Base-by-base conservation (phyloP, 2,888 invertebrate species). In the Acrobasis consociella region DNA sequence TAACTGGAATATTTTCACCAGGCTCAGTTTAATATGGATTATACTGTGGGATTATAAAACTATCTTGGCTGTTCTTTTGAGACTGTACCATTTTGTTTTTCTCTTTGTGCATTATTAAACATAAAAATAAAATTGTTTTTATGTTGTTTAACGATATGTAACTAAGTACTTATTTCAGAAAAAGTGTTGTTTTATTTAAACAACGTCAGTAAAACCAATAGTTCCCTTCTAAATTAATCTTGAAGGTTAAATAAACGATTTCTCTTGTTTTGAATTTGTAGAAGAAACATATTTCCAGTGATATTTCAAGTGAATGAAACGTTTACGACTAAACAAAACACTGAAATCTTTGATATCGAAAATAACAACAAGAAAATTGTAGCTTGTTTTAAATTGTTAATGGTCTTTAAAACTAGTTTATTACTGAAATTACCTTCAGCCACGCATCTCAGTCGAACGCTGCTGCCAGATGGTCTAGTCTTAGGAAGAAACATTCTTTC, bases 361-460 rank as follows among this genome's bases (percentile, higher is more conserved):
- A 31, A 51, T 22, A 17, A 17, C 56, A 39, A 39, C 15, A 56
- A 39, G 10, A 16, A 56, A 13, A 37, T n/a, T 39, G 10, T 31
- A 22, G 46, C 17, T 55, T 42, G 16, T 53, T 31, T 37, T 15
- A 55, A 37, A 49, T 31, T 53, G 9, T n/a, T 49, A 53, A 53
- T 17, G 61, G 46, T 31, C 31, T 49, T 46, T 61, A 56, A 46
- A 55, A 38, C 13, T 49, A 58, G 17, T 62, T 38, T 50, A 55
- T 62, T 49, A 49, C 31, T 52, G 17, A 53, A 52, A 55, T 55
- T 60, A 60, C 55, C 60, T 63, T 50, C 59, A 17, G 55, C 59
- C 31, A 49, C 60, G 22, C 63, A 63, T 60, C 49, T 55, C 62
- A 62, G 49, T 38, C 49, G 49, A 2, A 62, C 49, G 16, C 37